These are phyloP conservation scores for Urocyon cinereoargenteus DNA, from an alignment of 2,797 vertebrate species.

Conservation along the genomic window DNA sequence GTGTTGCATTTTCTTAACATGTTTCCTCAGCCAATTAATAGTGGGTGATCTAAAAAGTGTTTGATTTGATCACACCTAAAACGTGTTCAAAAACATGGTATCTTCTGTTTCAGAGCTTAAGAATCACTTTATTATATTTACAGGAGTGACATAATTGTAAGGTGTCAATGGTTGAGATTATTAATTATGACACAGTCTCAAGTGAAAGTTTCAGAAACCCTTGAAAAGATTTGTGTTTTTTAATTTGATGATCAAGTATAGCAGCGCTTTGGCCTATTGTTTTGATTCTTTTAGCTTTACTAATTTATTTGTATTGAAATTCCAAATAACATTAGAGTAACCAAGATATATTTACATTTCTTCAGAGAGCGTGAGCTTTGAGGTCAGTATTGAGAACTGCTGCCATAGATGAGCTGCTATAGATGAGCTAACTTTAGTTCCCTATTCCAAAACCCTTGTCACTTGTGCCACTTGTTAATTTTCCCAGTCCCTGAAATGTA, in stretches of 20 bases:
- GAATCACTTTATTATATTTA: neutral
- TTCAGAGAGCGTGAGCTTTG: neutral
- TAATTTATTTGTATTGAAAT: neutral
- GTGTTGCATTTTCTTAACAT: conserved; percentile 36
- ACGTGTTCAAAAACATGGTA: neutral
- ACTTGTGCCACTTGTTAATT: neutral
- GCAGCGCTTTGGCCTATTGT: neutral
- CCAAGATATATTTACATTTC: neutral
- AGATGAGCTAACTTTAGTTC: neutral
- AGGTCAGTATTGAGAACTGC: neutral
- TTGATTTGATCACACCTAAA: neutral
- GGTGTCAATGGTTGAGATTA: neutral
- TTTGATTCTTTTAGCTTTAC: conserved; percentile 12
- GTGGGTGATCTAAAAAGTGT: neutral
- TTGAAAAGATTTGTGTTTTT: neutral
- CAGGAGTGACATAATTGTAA: neutral
- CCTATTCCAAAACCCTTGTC: neutral
- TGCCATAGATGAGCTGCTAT: accelerated
- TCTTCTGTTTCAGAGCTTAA: neutral
- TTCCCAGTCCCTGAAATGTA: neutral
- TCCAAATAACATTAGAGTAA: neutral
- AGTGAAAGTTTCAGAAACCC: neutral
- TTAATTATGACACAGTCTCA: neutral
- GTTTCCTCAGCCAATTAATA: neutral
- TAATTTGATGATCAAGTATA: neutral